These are phyloP conservation scores for Oxyura jamaicensis DNA, from an alignment of 2,113 vertebrate genomes.

Conservation along the genomic window DNA sequence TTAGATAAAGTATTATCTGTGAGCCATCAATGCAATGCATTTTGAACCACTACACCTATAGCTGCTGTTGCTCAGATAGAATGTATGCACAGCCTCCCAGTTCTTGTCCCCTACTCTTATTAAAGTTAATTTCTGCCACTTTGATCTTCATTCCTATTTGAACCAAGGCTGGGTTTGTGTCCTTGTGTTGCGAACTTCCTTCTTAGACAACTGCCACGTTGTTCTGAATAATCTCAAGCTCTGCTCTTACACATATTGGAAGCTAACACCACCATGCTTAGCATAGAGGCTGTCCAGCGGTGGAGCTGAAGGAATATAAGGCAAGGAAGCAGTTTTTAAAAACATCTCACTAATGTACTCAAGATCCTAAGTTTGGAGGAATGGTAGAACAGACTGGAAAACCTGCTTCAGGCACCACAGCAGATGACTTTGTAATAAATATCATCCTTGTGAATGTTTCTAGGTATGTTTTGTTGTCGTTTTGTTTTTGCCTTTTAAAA, in stretches of 20 bases:
- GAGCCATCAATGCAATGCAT: background rate
- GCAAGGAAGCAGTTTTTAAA: background rate
- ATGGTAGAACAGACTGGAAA: background rate
- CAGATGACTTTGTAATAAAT: background rate
- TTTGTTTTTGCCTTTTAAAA: background rate
- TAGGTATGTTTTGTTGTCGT: background rate
- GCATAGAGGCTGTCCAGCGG: background rate
- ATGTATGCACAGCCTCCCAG: fast-evolving
- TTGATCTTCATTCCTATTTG: background rate
- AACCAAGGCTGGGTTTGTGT: background rate
- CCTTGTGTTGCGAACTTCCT: background rate
- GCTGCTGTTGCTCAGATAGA: background rate
- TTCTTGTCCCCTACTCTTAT: background rate
- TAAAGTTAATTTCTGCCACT: background rate
- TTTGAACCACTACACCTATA: background rate
- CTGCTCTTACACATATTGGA: background rate
- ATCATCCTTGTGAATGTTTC: background rate
- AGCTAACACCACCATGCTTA: background rate
- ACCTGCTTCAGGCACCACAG: background rate
- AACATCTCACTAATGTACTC: background rate
- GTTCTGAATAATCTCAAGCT: fast-evolving
- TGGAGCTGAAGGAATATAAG: background rate
- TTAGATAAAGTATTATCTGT: background rate
- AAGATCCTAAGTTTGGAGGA: background rate
- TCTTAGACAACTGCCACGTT: background rate